Evolutionary conservation across 1,140 invertebrate species (phyloP), one percentile per base, ranked within the genome.

Genomic region (Zaprionus nigranus): DNA sequence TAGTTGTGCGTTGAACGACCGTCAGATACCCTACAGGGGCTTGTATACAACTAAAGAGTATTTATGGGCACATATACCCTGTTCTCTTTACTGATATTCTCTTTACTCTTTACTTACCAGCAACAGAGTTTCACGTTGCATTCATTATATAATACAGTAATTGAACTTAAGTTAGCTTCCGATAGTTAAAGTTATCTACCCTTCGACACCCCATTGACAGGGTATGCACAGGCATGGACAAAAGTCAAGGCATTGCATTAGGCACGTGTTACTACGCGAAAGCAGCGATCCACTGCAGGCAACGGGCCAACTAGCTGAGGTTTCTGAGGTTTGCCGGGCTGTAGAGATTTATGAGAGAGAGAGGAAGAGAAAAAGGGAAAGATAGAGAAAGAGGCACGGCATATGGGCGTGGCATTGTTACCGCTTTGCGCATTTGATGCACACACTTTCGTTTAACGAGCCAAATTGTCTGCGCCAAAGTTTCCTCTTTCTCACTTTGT

Each of bases 371-470:
- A 7, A 17, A n/a, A n/a, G 34, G 34, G 3, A 13, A 20, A 12
- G 22, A 22, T 20, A 22, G 22, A 2, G 40, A 9, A 1, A 30
- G 54, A 22, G 53, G 15, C 30, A n/a, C n/a, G 7, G 46, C 51
- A 65, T 75, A 59, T 75, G 76, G 76, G 72, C 60, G 76, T 75
- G 60, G 53, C 65, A 61, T 43, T 38, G 54, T 74, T 51, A 67
- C 51, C 22, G 69, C 54, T 72, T 58, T 65, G 38, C 75, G 59
- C 64, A 79, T 64, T 73, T 79, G 74, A 78, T 58, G 78, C 66
- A 46, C 58, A 64, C 58, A 64, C 60, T 81, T 66, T 51, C 62
- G 54, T 72, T 80, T 76, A 83, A 82, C 81, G 63, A 80, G 76
- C 43, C 71, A 65, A 71, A 83, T 83, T 82, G 53, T 79, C 22